A percentile compares a stretch with the other conserved stretches of the same genome.
Evolutionary conservation across 2,888 invertebrate species (phyloP).

Genomic region (Chalcosyrphus nemorum): DNA sequence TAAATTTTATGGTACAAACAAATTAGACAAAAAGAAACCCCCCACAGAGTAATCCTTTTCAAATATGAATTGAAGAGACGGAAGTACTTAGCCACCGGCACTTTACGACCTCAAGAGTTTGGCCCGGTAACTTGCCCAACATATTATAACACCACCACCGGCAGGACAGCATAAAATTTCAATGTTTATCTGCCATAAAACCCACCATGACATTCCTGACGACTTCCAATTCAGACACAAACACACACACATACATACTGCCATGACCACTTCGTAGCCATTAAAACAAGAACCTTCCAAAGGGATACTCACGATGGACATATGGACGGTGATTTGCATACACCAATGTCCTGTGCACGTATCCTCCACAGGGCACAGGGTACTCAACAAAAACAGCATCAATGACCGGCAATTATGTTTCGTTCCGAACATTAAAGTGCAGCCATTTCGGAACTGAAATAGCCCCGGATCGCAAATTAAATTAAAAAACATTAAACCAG

Average conservation of each 20-base stretch:
- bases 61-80: slow-evolving; percentile 3
- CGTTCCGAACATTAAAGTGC: slow-evolving; percentile 70
- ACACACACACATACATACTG: neutral
- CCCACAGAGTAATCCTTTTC: neutral
- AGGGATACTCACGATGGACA: slow-evolving; percentile 9
- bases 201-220: slow-evolving; percentile 55
- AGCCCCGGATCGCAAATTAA: slow-evolving; percentile 75
- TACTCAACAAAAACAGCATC: slow-evolving; percentile 44
- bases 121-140: slow-evolving; percentile 40
- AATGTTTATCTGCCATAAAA: slow-evolving; percentile 71
- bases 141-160: slow-evolving; percentile 57
- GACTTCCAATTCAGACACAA: slow-evolving; percentile 51
- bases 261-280: slow-evolving; percentile 60
- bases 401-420: slow-evolving; percentile 71
- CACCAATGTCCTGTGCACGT: slow-evolving; percentile 42
- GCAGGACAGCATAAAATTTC: slow-evolving; percentile 66
- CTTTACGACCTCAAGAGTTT: slow-evolving; percentile 56
- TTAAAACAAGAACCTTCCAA: slow-evolving; percentile 55
- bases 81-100: slow-evolving; percentile 52
- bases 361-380: neutral
- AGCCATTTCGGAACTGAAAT: slow-evolving; percentile 65
- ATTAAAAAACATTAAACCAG: slow-evolving; percentile 74
- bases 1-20: too few relatives aligned
- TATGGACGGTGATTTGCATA: slow-evolving; percentile 68
- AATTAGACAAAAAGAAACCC: too few relatives aligned